Conservation (phyloP, 2,797 vertebrate species). For the Bradypus variegatus region DNA sequence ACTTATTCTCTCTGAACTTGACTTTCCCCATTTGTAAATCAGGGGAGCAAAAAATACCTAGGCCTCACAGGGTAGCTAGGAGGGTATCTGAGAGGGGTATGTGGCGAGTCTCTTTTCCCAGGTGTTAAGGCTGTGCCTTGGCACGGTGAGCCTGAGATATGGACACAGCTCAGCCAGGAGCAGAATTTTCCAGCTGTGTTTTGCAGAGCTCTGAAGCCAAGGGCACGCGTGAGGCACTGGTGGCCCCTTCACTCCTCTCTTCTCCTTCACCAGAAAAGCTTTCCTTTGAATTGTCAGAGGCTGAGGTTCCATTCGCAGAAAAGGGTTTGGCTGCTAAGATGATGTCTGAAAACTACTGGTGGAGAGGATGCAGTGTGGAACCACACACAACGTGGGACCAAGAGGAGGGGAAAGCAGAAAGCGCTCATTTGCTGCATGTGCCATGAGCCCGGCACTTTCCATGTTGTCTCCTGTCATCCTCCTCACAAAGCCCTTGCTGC, state of each 20-base stretch:
- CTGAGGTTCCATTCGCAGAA: not conserved
- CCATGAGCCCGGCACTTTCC: not conserved
- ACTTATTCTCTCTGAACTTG: conserved; percentile 31
- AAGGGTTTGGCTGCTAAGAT: not conserved
- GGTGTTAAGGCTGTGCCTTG: not conserved
- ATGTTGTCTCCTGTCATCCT: not conserved
- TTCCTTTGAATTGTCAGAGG: not conserved
- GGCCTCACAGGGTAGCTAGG: not conserved
- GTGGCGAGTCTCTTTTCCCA: too few relatives aligned
- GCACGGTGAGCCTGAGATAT: not conserved
- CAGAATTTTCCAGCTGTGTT: not conserved
- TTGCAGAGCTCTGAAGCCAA: not conserved
- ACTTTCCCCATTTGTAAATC: not conserved
- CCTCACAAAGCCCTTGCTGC: not conserved
- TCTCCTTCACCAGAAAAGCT: not conserved
- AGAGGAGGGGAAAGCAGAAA: conserved; percentile 15
- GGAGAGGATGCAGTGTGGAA: not conserved
- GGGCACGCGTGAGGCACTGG: not conserved
- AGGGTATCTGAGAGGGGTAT: not conserved
- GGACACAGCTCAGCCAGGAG: not conserved
- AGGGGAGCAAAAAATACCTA: not conserved
- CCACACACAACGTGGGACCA: not conserved
- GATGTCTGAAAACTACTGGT: not conserved
- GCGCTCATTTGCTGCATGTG: not conserved
- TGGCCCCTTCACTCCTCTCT: not conserved